phyloP scores from a whole-genome alignment of 2,113 vertebrate species.

The Corythornis cristatus region DNA sequence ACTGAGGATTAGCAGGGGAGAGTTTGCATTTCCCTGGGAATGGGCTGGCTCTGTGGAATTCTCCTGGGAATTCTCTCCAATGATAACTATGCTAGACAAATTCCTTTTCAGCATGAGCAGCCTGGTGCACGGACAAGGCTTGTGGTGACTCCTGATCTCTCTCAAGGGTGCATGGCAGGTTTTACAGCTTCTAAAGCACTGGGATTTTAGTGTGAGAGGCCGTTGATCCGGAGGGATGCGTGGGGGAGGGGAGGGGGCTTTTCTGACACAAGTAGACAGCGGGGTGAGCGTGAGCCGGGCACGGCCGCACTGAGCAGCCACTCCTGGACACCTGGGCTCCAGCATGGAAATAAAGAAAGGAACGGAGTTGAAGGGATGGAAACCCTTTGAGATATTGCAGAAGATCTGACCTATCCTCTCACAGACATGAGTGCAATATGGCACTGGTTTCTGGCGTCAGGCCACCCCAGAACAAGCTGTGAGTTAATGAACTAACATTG shows the following conservation, averaged over 20 bases:
- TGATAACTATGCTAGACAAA: constrained; percentile 4
- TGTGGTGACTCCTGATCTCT: background rate
- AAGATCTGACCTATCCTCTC: background rate
- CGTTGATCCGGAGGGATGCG: background rate
- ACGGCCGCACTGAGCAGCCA: background rate
- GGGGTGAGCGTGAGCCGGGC: background rate
- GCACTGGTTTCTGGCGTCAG: background rate
- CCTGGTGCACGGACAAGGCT: background rate
- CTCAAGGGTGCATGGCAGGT: background rate
- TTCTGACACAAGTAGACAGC: background rate
- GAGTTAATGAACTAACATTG: background rate
- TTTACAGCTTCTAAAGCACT: constrained; percentile 1
- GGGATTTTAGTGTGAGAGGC: background rate
- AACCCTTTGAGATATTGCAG: background rate
- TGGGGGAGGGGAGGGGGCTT: background rate
- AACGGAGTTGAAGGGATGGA: background rate
- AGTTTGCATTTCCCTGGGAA: constrained; percentile 2
- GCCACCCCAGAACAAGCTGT: background rate
- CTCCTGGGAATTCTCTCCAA: constrained; percentile 11
- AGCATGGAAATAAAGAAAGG: background rate
- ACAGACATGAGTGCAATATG: background rate
- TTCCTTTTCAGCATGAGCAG: constrained; percentile 24
- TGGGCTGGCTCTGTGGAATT: background rate
- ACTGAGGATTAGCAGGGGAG: background rate
- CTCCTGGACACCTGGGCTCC: background rate